Evolutionary conservation across 2,797 vertebrate genomes (phyloP), one percentile per base, ranked within the genome.

Genomic region (Vultur gryphus): DNA sequence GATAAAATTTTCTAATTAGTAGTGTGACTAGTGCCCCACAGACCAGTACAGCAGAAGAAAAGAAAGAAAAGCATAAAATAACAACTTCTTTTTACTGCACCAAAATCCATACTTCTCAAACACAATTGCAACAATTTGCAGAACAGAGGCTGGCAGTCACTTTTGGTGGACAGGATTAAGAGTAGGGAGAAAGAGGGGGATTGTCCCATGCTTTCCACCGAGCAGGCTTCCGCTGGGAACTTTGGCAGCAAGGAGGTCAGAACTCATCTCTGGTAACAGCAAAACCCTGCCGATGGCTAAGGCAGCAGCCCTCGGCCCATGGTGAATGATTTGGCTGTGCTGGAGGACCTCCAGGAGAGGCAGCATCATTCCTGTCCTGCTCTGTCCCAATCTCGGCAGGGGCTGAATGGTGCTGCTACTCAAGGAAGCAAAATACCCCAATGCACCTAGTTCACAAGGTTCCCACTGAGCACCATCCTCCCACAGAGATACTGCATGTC

Each of bases 321-420:
- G 17, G 21, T 16, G n/a, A 71, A 24, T 0, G 0, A 61, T 16
- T n/a, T 35, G 33, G 16, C 29, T 59, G 25, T 37, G 7, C 16
- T 64, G n/a, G 44, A 88, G 57, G 16, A 87, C 7, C 13, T 46
- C 15, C 35, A 58, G 37, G 16, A 78, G 9, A 52, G 13, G 7
- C 25, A 93, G 21, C 10, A 37, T n/a, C 46, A 28, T 28, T 20
- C 12, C 9, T 24, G 55, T 64, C 24, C 39, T 1, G 0, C 19
- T n/a, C 57, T 64, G 31, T n/a, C 24, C 62, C 24, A 29, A 0
- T 12, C 49, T 57, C 13, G 6, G 17, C 31, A 73, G 43, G 4
- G 18, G 7, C 3, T 14, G 8, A 83, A 65, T 8, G 8, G 25
- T 15, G 26, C 49, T 57, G 37, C 48, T 82, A 19, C 31, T 76